A percentile compares a stretch with the other conserved stretches of the same genome.
Evolutionary conservation across 2,797 vertebrate species (phyloP).

Genomic region (Staurois parvus): DNA sequence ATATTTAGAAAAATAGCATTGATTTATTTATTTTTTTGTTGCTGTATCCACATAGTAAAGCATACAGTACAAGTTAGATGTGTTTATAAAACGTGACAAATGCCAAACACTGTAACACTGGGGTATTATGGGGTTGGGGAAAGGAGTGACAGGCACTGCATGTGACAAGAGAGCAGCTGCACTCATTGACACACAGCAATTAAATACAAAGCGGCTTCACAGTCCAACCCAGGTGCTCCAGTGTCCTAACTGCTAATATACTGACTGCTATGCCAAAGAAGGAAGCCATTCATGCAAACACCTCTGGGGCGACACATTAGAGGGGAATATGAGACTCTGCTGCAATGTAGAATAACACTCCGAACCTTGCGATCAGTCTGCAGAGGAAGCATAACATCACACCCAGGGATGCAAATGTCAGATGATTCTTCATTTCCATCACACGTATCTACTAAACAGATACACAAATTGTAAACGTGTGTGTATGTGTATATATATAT

Average conservation of each 20-base stretch:
- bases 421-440: too few species aligned
- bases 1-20: too few species aligned
- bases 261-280: conserved; percentile 2
- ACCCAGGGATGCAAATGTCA: too few species aligned
- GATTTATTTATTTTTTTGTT: too few species aligned
- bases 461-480: too few species aligned
- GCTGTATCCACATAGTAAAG: too few species aligned
- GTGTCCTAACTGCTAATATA: conserved; percentile 11
- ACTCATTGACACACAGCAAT: not conserved
- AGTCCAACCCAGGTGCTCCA: conserved; percentile 42
- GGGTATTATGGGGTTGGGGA: conserved; percentile 1
- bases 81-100: not conserved
- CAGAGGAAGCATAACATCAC: too few species aligned
- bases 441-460: too few species aligned
- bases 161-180: conserved; percentile 44
- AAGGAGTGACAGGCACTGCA: conserved; percentile 31
- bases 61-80: too few species aligned
- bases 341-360: conserved; percentile 14
- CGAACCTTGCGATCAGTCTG: not conserved
- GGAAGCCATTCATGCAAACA: conserved; percentile 29
- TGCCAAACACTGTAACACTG: not conserved
- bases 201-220: conserved; percentile 21
- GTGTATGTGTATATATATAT: too few species aligned
- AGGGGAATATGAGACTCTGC: not conserved
- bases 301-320: conserved; percentile 5